phyloP scores from a whole-genome alignment of 2,797 vertebrate genomes.

The Hypotaenidia okinawae region DNA sequence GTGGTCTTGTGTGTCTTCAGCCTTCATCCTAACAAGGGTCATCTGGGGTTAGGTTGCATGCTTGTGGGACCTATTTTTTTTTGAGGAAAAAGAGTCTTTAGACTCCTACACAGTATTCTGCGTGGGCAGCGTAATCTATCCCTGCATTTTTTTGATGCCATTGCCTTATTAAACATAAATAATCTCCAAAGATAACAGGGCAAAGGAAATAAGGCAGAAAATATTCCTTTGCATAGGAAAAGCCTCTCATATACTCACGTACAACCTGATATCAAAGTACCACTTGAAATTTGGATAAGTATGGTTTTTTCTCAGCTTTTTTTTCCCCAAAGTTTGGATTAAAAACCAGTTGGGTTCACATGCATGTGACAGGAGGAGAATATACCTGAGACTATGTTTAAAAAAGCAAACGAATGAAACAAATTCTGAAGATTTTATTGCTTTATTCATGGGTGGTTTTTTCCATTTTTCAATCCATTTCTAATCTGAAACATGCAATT shows the following conservation, averaged over 20 bases:
- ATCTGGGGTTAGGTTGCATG: background rate
- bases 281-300: background rate
- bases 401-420: slow-evolving; percentile 1
- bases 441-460: background rate
- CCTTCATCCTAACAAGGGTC: background rate
- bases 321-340: background rate
- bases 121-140: background rate
- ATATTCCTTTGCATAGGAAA: background rate
- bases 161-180: slow-evolving; percentile 18
- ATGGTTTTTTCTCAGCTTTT: background rate
- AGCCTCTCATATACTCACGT: background rate
- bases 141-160: background rate
- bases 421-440: background rate
- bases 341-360: background rate
- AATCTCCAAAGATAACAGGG: slow-evolving; percentile 22
- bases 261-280: background rate
- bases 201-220: slow-evolving; percentile 4
- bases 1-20: background rate
- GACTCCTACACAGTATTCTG: background rate
- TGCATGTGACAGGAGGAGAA: background rate
- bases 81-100: background rate
- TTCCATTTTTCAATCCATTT: slow-evolving; percentile 41
- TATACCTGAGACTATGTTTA: background rate
- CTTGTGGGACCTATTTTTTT: background rate
- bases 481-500: slow-evolving; percentile 55